Evolutionary conservation across 2,888 invertebrate genomes (phyloP).

Genomic region (Philereme transversata): DNA sequence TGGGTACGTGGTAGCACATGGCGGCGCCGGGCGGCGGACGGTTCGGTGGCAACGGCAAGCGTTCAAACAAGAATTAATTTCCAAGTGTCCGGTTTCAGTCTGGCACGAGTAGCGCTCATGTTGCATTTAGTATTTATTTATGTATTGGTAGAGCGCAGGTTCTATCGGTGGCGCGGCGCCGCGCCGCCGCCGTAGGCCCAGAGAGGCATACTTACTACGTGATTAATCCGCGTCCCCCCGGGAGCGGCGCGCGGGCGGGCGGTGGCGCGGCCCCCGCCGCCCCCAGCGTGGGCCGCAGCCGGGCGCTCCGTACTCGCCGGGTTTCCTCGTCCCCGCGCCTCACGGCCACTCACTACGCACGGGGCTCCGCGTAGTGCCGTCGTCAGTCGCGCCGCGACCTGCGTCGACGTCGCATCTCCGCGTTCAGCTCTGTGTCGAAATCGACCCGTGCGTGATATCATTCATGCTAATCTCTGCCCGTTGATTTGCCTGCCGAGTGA

Average conservation of each 20-base stretch:
- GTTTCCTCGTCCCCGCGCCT: slow-evolving; percentile 84
- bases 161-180: slow-evolving; percentile 60
- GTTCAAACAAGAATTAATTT: slow-evolving; percentile 72
- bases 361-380: slow-evolving; percentile 78
- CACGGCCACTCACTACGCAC: slow-evolving; percentile 84
- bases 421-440: slow-evolving; percentile 45
- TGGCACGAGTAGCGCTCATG: slow-evolving; percentile 75
- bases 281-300: slow-evolving; percentile 56
- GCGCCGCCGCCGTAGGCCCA: slow-evolving; percentile 51
- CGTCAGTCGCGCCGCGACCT: slow-evolving; percentile 81
- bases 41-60: slow-evolving; percentile 69
- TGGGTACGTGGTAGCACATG: slow-evolving; percentile 45
- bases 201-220: slow-evolving; percentile 83
- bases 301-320: slow-evolving; percentile 81
- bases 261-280: slow-evolving; percentile 51
- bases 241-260: slow-evolving; percentile 29
- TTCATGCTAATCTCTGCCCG: slow-evolving; percentile 78
- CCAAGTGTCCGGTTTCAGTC: slow-evolving; percentile 82
- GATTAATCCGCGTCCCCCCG: slow-evolving; percentile 74
- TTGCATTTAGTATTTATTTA: slow-evolving; percentile 81
- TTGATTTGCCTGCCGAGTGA: slow-evolving; percentile 77
- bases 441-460: slow-evolving; percentile 69
- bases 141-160: slow-evolving; percentile 78
- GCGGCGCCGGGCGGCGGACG: slow-evolving; percentile 19
- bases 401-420: slow-evolving; percentile 71